Evolutionary conservation across 2,113 vertebrate genomes (phyloP), one percentile per base, ranked within the genome.

Genomic region (Delphinapterus leucas): DNA sequence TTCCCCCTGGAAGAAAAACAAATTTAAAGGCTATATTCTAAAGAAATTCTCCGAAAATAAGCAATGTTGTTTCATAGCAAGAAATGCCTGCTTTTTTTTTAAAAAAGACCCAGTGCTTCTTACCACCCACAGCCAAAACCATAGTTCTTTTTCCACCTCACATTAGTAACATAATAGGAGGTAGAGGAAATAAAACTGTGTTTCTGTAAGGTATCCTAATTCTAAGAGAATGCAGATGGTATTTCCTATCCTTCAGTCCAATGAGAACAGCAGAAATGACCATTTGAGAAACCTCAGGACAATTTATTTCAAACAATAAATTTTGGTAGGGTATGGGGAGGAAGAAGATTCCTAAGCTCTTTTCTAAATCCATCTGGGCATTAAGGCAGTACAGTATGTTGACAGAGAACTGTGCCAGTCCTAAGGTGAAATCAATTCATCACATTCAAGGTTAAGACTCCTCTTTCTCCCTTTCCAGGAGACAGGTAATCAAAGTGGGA

Each of bases 1-100:
- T 47, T 49, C 85, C n/a, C 21, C 88, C 93, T 15, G 31, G 55
- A 60, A 95, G 82, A 94, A 84, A 97, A 97, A 97, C 55, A 97
- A 98, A 97, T 92, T 93, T 65, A 98, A 97, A 94, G 73, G 63
- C 93, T 94, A 85, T 1, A 83, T 97, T 97, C 25, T 49, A 95
- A 97, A 96, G 63, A 97, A 97, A 95, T 96, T 96, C 25, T 95
- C 1, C 94, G 90, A 92, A 89, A 95, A 87, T 93, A 28, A 93
- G 8, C 21, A 65, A 58, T 68, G 61, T 83, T 21, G 49, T 76
- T 93, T 90, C 86, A 68, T 95, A 90, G 5, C 53, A 89, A 68
- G 15, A 60, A 96, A 44, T 95, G 3, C 2, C 23, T 33, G 13
- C 26, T 91, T 80, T 94, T 47, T 67, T 63, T 60, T 58, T 31